Evolutionary conservation across 2,888 invertebrate genomes (phyloP).

Genomic region (Hybos culiciformis): DNA sequence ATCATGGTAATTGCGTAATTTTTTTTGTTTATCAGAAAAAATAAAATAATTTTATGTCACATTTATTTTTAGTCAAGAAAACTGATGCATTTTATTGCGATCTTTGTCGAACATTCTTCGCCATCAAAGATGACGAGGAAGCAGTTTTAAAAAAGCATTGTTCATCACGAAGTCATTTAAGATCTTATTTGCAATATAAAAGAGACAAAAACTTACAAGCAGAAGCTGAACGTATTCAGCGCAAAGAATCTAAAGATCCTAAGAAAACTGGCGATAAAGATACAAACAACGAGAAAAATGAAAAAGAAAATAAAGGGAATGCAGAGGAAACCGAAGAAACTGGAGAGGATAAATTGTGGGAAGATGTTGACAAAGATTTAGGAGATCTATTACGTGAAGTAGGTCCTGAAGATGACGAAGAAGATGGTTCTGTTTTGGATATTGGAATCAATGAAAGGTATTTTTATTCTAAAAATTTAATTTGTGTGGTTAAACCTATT

Average conservation of each 20-base stretch:
- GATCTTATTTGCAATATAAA: slow-evolving; percentile 61
- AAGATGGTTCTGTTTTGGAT: slow-evolving; percentile 43
- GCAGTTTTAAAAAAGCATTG: slow-evolving; percentile 57
- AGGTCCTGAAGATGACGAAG: slow-evolving; percentile 53
- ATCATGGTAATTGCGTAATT: no score
- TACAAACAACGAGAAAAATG: slow-evolving; percentile 34
- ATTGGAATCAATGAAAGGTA: slow-evolving; percentile 42
- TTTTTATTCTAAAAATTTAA: not conserved
- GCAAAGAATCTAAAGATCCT: slow-evolving; percentile 17
- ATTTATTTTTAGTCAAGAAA: no score
- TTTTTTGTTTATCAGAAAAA: no score
- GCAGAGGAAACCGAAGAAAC: slow-evolving; percentile 37
- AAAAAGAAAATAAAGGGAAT: not conserved
- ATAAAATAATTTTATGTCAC: no score
- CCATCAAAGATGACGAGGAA: slow-evolving; percentile 46
- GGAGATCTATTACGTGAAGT: slow-evolving; percentile 60
- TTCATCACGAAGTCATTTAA: slow-evolving; percentile 58
- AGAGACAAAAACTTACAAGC: slow-evolving; percentile 60
- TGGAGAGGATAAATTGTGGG: slow-evolving; percentile 61
- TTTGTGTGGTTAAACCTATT: no score
- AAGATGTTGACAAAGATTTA: slow-evolving; percentile 67
- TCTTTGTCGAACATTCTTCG: slow-evolving; percentile 61
- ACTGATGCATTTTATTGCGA: slow-evolving; percentile 70
- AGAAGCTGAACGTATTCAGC: slow-evolving; percentile 55
- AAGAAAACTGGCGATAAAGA: slow-evolving; percentile 14